Conservation (phyloP, 2,797 vertebrate species). For the Lepidocolaptes lacrymiger region DNA sequence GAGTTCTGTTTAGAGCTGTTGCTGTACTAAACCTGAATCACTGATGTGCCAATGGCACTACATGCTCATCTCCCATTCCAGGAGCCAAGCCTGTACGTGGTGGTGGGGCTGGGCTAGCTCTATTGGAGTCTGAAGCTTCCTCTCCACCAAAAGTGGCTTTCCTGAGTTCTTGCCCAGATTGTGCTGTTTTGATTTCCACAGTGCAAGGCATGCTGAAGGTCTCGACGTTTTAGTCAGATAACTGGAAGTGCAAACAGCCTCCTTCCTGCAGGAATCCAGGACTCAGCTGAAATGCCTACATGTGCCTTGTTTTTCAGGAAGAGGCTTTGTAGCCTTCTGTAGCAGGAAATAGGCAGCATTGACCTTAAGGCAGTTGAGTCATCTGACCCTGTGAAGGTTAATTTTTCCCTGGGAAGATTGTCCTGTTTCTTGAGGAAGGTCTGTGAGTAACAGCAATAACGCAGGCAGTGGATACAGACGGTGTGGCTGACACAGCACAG, state of each 20-base stretch:
- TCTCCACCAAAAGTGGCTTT: neutral
- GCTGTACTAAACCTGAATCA: neutral
- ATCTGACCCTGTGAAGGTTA: neutral
- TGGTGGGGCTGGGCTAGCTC: neutral
- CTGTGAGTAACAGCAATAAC: neutral
- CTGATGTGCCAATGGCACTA: neutral
- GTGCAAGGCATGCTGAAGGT: neutral
- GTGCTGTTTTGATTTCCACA: neutral
- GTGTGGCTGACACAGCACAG: neutral
- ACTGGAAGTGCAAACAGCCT: neutral
- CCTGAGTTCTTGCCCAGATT: neutral
- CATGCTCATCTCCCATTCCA: neutral
- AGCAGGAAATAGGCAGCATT: neutral
- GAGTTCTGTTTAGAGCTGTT: neutral
- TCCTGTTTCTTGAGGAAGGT: neutral
- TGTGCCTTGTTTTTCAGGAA: constrained; percentile 53
- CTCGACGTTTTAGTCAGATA: neutral
- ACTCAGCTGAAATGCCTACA: neutral
- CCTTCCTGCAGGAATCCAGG: constrained; percentile 41
- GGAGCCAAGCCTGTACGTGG: neutral
- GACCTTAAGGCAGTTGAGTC: constrained; percentile 9
- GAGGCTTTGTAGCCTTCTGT: neutral
- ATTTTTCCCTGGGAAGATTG: neutral
- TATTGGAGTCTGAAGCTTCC: neutral
- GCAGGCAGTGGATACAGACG: fast-evolving